Conservation (phyloP, 2,113 vertebrate genomes). For the Chaetorhynchus papuensis region DNA sequence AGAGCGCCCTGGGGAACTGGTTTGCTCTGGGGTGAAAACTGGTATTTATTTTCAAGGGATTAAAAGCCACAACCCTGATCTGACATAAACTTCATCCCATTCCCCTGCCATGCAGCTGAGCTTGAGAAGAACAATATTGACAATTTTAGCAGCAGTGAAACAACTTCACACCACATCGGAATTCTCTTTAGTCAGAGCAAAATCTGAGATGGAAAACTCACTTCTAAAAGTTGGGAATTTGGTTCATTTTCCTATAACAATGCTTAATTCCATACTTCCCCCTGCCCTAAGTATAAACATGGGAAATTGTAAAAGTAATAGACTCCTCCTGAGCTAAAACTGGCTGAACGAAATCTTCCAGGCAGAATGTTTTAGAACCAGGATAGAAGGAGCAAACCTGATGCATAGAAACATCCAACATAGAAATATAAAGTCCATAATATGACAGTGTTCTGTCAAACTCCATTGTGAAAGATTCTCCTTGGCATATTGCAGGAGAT, state of each 20-base stretch:
- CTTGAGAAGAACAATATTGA: fast-evolving
- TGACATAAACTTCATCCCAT: not conserved
- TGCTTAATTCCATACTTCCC: not conserved
- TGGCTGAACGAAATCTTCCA: not conserved
- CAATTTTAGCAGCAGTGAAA: not conserved
- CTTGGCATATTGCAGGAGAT: not conserved
- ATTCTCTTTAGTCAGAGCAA: not conserved
- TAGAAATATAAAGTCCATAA: not conserved
- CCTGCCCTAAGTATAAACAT: not conserved
- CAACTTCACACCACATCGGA: not conserved
- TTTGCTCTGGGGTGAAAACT: not conserved
- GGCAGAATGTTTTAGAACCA: not conserved
- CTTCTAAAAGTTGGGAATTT: not conserved
- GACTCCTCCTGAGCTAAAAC: not conserved
- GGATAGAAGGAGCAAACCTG: not conserved
- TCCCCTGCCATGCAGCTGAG: not conserved
- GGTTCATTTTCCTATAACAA: not conserved
- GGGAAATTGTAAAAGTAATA: not conserved
- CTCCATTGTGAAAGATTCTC: not conserved
- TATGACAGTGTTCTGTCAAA: not conserved
- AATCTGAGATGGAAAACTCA: not conserved
- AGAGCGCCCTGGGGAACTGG: fast-evolving
- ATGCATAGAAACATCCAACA: not conserved
- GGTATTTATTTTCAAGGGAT: not conserved
- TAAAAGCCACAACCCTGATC: not conserved